A percentile compares a stretch with the other conserved stretches of the same genome.
phyloP scores from a whole-genome alignment of 2,888 invertebrate species.

The Erebia aethiops region DNA sequence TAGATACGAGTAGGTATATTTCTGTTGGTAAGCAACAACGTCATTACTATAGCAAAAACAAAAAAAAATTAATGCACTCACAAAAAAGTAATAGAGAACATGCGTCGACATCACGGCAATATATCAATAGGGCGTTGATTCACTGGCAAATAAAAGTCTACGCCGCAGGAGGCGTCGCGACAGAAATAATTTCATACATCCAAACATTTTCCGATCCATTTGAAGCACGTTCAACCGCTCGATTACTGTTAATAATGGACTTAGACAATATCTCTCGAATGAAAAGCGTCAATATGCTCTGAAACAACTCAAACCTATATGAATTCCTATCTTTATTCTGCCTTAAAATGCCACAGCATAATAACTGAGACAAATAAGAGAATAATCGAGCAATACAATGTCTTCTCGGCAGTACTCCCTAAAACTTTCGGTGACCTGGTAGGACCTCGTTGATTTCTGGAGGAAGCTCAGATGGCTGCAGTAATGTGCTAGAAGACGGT shows the following conservation, averaged over 20 bases:
- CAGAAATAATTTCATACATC: conserved; percentile 70
- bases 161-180: conserved; percentile 65
- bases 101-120: conserved; percentile 58
- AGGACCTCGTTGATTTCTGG: too few species aligned
- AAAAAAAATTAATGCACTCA: conserved; percentile 45
- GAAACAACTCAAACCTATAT: conserved; percentile 23
- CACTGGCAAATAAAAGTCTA: conserved; percentile 67
- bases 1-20: background rate
- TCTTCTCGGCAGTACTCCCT: too few species aligned
- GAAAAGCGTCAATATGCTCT: conserved; percentile 28
- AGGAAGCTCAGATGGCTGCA: too few species aligned
- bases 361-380: too few species aligned
- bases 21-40: conserved; percentile 5
- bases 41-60: conserved; percentile 32
- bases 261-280: conserved; percentile 43
- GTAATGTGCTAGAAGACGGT: too few species aligned
- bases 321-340: background rate
- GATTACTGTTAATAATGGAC: conserved; percentile 52
- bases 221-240: conserved; percentile 52
- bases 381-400: too few species aligned
- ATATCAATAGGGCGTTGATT: conserved; percentile 72
- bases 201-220: conserved; percentile 70
- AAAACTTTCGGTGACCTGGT: too few species aligned
- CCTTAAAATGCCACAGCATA: too few species aligned
- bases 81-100: conserved; percentile 63